phyloP scores from a whole-genome alignment of 2,888 invertebrate genomes.

The Uropetala carovei region DNA sequence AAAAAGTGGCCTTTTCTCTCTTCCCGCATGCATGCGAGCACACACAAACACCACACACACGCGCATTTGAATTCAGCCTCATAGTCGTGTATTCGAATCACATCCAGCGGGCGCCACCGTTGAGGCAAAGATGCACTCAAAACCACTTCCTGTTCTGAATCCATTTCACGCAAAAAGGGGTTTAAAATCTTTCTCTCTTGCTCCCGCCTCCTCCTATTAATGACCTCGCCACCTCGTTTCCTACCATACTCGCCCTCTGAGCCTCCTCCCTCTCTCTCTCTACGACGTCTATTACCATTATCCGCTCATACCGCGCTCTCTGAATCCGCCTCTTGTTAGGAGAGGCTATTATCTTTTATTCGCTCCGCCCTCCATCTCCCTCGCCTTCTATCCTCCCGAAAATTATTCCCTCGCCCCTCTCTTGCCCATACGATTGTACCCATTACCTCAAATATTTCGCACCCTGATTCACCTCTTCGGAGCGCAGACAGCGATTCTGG shows the following conservation, averaged over 20 bases:
- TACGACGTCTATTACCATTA: neutral
- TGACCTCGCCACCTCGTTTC: neutral
- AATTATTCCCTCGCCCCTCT: neutral
- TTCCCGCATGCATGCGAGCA: neutral
- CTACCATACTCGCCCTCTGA: neutral
- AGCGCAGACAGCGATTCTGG: neutral
- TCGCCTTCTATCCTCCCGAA: too few species aligned
- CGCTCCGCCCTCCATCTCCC: neutral
- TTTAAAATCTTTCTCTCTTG: neutral
- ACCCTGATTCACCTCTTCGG: neutral
- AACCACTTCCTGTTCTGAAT: neutral
- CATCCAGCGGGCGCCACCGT: neutral
- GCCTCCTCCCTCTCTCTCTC: neutral
- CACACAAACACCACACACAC: slow-evolving; percentile 1
- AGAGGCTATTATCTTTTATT: neutral
- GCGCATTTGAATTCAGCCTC: neutral
- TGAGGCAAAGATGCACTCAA: neutral
- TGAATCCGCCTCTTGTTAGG: neutral
- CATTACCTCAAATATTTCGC: slow-evolving; percentile 19
- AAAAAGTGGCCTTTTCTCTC: neutral
- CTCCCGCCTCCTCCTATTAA: neutral
- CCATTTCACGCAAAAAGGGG: neutral
- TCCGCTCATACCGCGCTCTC: neutral
- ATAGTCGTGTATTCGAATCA: neutral
- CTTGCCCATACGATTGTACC: neutral